Conservation (phyloP, 2,113 vertebrate genomes). For the Cavia porcellus region DNA sequence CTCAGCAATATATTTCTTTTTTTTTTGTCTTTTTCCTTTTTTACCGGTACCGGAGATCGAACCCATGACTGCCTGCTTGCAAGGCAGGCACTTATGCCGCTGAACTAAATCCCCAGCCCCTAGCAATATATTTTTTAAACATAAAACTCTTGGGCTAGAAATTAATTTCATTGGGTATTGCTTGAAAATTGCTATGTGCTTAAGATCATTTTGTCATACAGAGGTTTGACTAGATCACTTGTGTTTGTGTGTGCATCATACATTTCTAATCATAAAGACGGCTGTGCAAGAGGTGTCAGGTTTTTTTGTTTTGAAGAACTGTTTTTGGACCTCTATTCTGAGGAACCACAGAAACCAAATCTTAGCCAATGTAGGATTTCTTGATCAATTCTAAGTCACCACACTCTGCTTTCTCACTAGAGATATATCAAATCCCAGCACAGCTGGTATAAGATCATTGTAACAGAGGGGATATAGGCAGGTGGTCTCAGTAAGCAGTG, state of each 20-base stretch:
- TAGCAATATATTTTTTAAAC: neutral
- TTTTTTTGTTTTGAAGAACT: neutral
- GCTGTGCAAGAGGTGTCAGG: neutral
- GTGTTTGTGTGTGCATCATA: neutral
- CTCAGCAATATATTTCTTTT: neutral
- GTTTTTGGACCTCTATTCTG: neutral
- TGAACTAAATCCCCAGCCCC: no score
- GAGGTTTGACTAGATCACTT: neutral
- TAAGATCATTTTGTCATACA: neutral
- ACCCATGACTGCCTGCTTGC: no score
- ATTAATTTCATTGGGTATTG: neutral
- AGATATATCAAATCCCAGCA: neutral
- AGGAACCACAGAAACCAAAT: neutral
- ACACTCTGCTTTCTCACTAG: neutral
- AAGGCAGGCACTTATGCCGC: no score
- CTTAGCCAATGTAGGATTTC: neutral
- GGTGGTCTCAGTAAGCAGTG: neutral
- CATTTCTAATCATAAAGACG: neutral
- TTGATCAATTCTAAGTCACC: neutral
- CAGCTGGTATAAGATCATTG: neutral
- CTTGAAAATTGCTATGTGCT: neutral
- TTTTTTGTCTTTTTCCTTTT: no score
- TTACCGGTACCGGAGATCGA: no score
- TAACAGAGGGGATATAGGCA: neutral
- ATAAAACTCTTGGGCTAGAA: neutral